phyloP scores from a whole-genome alignment of 2,888 invertebrate species.

The Galeopsomyia nigrocyanea region DNA sequence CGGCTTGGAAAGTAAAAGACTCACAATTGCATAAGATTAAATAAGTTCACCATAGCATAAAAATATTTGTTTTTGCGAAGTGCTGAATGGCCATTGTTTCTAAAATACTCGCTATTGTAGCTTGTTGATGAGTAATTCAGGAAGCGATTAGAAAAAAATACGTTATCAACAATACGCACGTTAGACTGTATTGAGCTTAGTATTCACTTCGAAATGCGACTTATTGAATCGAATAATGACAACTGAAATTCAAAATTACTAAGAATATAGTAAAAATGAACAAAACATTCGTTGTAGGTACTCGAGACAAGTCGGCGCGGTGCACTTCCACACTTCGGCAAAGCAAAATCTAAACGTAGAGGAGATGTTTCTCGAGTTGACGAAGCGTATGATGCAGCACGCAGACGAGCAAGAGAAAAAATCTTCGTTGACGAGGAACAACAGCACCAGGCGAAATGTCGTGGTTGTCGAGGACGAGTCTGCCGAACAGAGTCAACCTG shows the following conservation, averaged over 20 bases:
- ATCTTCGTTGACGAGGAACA: constrained; percentile 65
- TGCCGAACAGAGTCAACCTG: constrained; percentile 58
- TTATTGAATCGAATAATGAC: neutral
- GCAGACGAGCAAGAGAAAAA: constrained; percentile 62
- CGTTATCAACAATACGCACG: too few species aligned
- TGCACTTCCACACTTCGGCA: constrained; percentile 93
- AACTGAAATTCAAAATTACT: constrained; percentile 1
- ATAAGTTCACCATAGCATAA: neutral
- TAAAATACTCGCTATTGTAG: too few species aligned
- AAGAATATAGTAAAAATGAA: neutral
- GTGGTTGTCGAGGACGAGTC: constrained; percentile 69
- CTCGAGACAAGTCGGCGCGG: constrained; percentile 90
- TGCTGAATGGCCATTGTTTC: too few species aligned
- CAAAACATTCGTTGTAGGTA: constrained; percentile 77
- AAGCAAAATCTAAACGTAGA: constrained; percentile 93
- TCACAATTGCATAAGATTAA: constrained; percentile 26
- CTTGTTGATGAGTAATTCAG: neutral
- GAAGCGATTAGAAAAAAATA: neutral
- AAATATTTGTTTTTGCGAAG: too few species aligned
- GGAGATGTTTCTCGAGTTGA: constrained; percentile 89
- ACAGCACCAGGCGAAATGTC: constrained; percentile 68
- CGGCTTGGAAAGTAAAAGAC: constrained; percentile 1
- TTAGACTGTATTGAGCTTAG: too few species aligned
- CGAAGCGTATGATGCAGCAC: constrained; percentile 78
- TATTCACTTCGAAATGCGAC: too few species aligned